These are phyloP conservation scores for Onychostruthus taczanowskii DNA, from an alignment of 2,113 vertebrate species.

Conservation along the genomic window DNA sequence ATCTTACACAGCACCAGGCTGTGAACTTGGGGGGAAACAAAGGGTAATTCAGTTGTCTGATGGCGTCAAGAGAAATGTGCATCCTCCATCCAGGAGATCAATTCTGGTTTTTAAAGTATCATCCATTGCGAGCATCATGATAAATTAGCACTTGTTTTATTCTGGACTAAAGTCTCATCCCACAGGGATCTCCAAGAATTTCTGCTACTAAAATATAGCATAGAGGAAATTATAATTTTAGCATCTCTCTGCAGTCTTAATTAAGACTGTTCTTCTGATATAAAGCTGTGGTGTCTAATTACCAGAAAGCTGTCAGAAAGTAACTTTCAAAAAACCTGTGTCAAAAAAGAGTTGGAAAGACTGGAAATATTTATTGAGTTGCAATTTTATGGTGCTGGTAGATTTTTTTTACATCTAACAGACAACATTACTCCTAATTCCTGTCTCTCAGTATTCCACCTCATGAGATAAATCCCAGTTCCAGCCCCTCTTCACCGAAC, in stretches of 20 bases:
- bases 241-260: constrained; percentile 62
- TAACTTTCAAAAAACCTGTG: constrained; percentile 44
- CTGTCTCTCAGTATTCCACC: background rate
- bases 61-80: background rate
- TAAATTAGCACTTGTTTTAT: constrained; percentile 47
- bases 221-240: constrained; percentile 58
- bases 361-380: constrained; percentile 8
- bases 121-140: background rate
- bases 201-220: constrained; percentile 34
- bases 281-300: constrained; percentile 36
- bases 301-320: constrained; percentile 54
- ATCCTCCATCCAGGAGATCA: background rate
- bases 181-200: constrained; percentile 41
- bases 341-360: constrained; percentile 28
- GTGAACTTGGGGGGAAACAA: background rate
- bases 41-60: background rate
- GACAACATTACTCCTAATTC: background rate
- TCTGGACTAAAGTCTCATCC: constrained; percentile 51
- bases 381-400: background rate
- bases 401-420: background rate
- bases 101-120: background rate
- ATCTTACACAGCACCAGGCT: background rate
- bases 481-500: background rate
- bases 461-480: background rate
- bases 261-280: constrained; percentile 47